Base-by-base conservation (phyloP, 2,113 vertebrate species). In the Phoxinus phoxinus region DNA sequence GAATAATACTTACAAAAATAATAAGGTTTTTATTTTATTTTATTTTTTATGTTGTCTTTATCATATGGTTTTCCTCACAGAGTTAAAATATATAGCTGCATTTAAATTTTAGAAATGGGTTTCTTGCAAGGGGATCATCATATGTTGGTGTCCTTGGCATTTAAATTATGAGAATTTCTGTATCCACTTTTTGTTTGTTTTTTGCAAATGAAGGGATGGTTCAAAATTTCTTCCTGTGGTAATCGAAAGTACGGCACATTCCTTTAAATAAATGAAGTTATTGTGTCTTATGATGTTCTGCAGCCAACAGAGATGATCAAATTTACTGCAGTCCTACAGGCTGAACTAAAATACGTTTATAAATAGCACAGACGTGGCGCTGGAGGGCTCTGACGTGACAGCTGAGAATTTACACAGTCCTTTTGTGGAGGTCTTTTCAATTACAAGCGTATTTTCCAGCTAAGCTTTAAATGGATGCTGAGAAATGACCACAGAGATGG, bases 301-400 rank as follows among this genome's bases (percentile, higher is more conserved):
- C 37, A 81, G 41, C 37, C 23, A 27, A 27, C 30, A 67, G 44
- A 82, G 80, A 76, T 37, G 13, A 75, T 44, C 51, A 69, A 44
- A 59, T 59, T 25, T 12, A 53, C 32, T 48, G 63, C 48, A 61
- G 65, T n/a, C 35, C 51, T 80, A 32, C 25, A 58, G n/a, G 72
- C 59, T 53, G 12, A 46, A 6, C 73, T 79, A 23, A 35, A 41
- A 27, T 19, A 25, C 19, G n/a, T 46, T 72, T 85, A 85, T 72
- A 81, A 85, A 85, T 85, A 85, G 84, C 75, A 81, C 76, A 83
- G 65, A 58, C 21, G 12, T 6, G 4, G 12, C 6, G 65, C 48
- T 83, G 30, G 65, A 72, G 48, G 67, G 44, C 7, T 83, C 21
- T 72, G 32, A 15, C 8, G 44, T 56, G 48, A 56, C 46, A 71